phyloP scores from a whole-genome alignment of 2,888 invertebrate genomes.

The Cordylochernes scorpioides region DNA sequence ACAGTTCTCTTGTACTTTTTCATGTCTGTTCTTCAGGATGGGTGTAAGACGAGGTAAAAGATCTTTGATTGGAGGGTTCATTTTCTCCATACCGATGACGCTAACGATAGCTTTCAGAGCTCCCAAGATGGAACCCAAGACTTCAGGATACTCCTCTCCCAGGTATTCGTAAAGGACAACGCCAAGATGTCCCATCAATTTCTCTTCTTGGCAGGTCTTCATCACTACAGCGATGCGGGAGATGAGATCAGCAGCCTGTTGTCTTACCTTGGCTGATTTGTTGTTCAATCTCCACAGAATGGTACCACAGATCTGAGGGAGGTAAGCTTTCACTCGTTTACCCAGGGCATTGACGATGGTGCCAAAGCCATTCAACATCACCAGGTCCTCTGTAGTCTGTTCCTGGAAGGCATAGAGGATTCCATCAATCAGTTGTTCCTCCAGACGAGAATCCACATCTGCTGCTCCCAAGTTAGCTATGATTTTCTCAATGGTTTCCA shows the following conservation, averaged over 20 bases:
- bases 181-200: slow-evolving; percentile 97
- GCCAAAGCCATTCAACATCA: slow-evolving; percentile 97
- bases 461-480: slow-evolving; percentile 91
- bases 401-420: slow-evolving; percentile 98
- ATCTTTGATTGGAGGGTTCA: slow-evolving; percentile 99
- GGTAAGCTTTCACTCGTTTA: slow-evolving; percentile 86
- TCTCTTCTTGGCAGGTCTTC: slow-evolving; percentile 99
- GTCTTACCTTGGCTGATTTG: slow-evolving; percentile 91
- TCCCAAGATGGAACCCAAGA: slow-evolving; percentile 86
- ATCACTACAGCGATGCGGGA: slow-evolving; percentile 93
- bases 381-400: slow-evolving; percentile 97
- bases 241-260: slow-evolving; percentile 96
- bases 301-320: slow-evolving; percentile 98
- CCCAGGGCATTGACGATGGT: slow-evolving; percentile 93
- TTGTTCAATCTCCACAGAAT: slow-evolving; percentile 98
- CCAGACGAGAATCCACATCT: slow-evolving; percentile 86
- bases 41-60: slow-evolving; percentile 82
- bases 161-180: slow-evolving; percentile 95
- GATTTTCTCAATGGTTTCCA: slow-evolving; percentile 98
- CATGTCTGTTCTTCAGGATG: slow-evolving; percentile 65
- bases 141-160: slow-evolving; percentile 98
- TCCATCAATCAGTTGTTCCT: slow-evolving; percentile 96
- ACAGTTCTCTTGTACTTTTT: slow-evolving; percentile 93
- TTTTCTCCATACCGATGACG: slow-evolving; percentile 99
- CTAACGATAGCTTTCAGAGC: slow-evolving; percentile 97